Evolutionary conservation across 2,797 vertebrate species (phyloP).

Genomic region (Borostomias antarcticus): DNA sequence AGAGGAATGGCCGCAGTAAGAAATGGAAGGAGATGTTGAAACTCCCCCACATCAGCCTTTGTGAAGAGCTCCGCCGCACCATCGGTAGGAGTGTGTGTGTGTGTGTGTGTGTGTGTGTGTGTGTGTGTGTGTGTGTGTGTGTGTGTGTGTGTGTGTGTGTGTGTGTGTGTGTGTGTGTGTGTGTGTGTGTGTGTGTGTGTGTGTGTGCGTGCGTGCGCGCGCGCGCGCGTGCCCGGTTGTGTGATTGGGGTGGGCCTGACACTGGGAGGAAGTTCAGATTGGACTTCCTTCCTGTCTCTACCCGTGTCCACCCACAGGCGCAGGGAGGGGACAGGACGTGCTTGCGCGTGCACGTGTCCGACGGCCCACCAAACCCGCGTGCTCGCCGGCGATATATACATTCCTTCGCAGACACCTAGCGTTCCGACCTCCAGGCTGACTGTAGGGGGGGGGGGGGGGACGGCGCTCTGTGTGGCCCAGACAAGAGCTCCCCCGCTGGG

Average conservation of each 20-base stretch:
- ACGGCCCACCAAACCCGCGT: background rate
- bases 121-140: conserved; percentile 16
- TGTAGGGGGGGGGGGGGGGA: background rate
- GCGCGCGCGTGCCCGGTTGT: conserved; percentile 52
- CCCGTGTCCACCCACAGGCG: conserved; percentile 68
- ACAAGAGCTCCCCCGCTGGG: background rate
- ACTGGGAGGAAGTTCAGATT: conserved; percentile 71
- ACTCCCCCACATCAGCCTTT: conserved; percentile 86
- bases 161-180: conserved; percentile 4
- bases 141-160: conserved; percentile 10
- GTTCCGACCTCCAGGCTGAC: background rate
- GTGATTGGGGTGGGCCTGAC: conserved; percentile 63
- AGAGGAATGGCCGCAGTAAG: conserved; percentile 88
- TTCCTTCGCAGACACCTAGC: background rate
- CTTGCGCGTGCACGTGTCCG: conserved; percentile 14
- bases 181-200: conserved; percentile 6
- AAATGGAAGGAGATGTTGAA: conserved; percentile 94
- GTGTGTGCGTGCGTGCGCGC: conserved; percentile 22
- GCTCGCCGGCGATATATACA: background rate
- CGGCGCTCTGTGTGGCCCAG: background rate
- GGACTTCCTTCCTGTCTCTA: conserved; percentile 76
- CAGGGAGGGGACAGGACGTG: conserved; percentile 68
- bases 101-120: conserved; percentile 1
- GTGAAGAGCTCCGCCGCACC: conserved; percentile 81
- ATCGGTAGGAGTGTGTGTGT: conserved; percentile 73